phyloP scores from a whole-genome alignment of 2,888 invertebrate species.

The Bellardia bayeri region DNA sequence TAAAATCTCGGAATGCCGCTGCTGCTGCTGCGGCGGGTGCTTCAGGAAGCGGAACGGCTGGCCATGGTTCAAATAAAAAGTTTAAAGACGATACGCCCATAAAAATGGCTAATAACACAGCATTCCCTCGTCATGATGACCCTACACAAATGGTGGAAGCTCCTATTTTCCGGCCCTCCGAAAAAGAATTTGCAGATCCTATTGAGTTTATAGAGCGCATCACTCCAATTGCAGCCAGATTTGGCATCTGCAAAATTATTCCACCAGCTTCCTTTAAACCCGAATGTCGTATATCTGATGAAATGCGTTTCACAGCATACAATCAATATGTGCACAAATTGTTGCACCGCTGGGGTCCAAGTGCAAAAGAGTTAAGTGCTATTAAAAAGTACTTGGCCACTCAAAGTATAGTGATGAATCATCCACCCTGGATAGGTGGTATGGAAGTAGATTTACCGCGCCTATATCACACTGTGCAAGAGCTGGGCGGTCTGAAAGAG shows the following conservation, averaged over 20 bases:
- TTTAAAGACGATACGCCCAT: conserved; percentile 83
- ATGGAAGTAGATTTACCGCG: conserved; percentile 95
- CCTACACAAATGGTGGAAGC: conserved; percentile 88
- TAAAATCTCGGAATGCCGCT: conserved; percentile 80
- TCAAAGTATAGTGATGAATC: conserved; percentile 89
- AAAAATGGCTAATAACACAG: conserved; percentile 84
- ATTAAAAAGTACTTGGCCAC: conserved; percentile 92
- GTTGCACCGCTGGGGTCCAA: conserved; percentile 95
- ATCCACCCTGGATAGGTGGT: conserved; percentile 94
- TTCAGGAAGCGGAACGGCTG: conserved; percentile 54
- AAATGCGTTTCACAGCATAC: conserved; percentile 93
- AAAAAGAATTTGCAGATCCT: conserved; percentile 94
- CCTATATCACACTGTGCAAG: conserved; percentile 93
- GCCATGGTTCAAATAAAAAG: conserved; percentile 82
- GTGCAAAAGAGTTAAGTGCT: conserved; percentile 92
- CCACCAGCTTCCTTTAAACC: conserved; percentile 92
- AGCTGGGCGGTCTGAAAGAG: conserved; percentile 92
- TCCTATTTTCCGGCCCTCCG: conserved; percentile 91
- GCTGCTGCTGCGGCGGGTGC: conserved; percentile 68
- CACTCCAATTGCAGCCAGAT: conserved; percentile 89
- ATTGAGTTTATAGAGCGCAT: conserved; percentile 93
- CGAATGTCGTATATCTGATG: conserved; percentile 92
- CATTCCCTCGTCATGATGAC: conserved; percentile 84
- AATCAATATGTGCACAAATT: conserved; percentile 96
- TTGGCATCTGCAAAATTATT: conserved; percentile 94